Conservation (phyloP, 2,113 vertebrate species). For the Empidonax traillii region DNA sequence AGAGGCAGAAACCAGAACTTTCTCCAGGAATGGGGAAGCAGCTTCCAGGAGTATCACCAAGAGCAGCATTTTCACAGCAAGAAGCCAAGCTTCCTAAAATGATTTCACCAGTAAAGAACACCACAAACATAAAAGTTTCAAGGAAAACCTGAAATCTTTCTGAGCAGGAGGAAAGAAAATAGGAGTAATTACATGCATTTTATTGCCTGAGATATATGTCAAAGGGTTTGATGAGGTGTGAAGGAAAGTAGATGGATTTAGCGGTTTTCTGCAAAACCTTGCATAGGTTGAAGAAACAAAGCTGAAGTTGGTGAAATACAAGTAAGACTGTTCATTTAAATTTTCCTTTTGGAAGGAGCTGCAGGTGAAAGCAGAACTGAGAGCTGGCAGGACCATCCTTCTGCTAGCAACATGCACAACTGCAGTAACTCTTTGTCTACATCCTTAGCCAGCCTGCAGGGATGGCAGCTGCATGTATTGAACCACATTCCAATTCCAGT, state of each 20-base stretch:
- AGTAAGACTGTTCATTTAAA: background rate
- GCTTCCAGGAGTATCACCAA: background rate
- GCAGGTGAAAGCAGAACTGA: background rate
- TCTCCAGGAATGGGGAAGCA: background rate
- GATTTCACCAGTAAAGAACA: background rate
- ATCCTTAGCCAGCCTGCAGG: background rate
- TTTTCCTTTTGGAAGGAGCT: background rate
- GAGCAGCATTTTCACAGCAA: background rate
- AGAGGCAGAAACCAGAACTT: background rate
- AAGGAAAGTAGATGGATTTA: background rate
- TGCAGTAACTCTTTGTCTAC: background rate
- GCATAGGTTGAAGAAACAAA: background rate
- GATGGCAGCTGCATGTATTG: background rate
- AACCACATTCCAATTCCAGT: constrained; percentile 3
- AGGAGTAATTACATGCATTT: background rate
- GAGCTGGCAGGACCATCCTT: background rate
- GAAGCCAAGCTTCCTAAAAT: background rate
- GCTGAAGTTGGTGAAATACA: background rate
- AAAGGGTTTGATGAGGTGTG: background rate
- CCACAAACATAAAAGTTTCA: background rate
- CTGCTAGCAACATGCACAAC: background rate
- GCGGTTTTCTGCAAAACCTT: background rate
- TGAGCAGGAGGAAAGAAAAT: background rate
- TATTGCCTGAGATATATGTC: background rate
- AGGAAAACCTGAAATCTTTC: background rate